Base-by-base conservation (phyloP, 2,888 invertebrate genomes). In the Willowsia nigromaculata region DNA sequence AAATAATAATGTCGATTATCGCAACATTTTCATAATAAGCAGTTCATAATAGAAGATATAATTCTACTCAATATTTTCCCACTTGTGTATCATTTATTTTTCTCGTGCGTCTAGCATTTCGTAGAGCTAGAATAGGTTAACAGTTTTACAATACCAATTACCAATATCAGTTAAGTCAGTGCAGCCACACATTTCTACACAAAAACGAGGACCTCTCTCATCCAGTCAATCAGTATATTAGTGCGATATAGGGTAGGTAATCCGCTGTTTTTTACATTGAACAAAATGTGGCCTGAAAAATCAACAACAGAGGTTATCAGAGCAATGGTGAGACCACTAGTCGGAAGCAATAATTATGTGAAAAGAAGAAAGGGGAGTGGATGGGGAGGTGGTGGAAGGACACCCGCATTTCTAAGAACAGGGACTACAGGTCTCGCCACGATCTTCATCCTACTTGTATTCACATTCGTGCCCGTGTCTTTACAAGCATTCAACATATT, bases 401-500 rank as follows among this genome's bases (percentile, higher is more conserved):
- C 30, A 30, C n/a, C 33, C n/a, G 30, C 18, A n/a, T 30, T 53
- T n/a, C 37, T 30, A 78, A n/a, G 22, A 53, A 71, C 9, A 22
- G 83, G 81, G 53, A 53, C 33, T n/a, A 47, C 43, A 40, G 89
- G 85, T 50, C 59, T 85, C 18, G 85, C 85, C 65, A 89, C 89
- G 27, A 65, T 89, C 65, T 76, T 89, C 85, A 74, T 68, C 30
- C 83, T 89, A 40, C 71, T 89, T 74, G 89, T 85, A 90, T 89
- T 92, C 88, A 89, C 90, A 81, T 78, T 86, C 71, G 88, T 91
- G 85, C 91, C 91, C 68, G 81, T 83, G 78, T 91, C 91, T 43
- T 85, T 87, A 56, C 89, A 89, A 78, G 90, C 93, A 40, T 93
- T 93, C 82, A 93, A 93, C 88, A 93, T 93, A 59, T 93, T 93